These are phyloP conservation scores for Scomber colias DNA, from an alignment of 2,113 vertebrate species.

Conservation along the genomic window DNA sequence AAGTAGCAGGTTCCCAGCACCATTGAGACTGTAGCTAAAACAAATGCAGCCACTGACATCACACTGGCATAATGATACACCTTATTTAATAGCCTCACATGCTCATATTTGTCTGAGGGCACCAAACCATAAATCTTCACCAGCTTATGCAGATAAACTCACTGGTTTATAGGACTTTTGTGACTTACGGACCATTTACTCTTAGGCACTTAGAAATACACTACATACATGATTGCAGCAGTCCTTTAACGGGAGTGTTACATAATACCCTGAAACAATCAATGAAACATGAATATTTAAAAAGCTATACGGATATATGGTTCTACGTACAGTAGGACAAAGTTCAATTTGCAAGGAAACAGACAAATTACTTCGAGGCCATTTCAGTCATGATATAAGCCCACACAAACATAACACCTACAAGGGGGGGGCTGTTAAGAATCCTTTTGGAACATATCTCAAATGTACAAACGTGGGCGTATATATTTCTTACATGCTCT, in stretches of 20 bases:
- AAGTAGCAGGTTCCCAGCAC: slow-evolving; percentile 18
- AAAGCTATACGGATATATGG: slow-evolving; percentile 19
- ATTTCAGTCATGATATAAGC: slow-evolving; percentile 46
- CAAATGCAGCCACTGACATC: slow-evolving; percentile 44
- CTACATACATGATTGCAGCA: slow-evolving; percentile 23
- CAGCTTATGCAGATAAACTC: slow-evolving; percentile 69
- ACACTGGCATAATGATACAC: slow-evolving; percentile 38
- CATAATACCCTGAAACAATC: slow-evolving; percentile 55
- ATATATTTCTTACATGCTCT: slow-evolving; percentile 62
- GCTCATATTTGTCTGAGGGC: slow-evolving; percentile 16
- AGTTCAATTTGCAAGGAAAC: slow-evolving; percentile 51
- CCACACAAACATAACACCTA: slow-evolving; percentile 56
- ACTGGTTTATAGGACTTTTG: slow-evolving; percentile 47
- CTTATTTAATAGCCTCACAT: slow-evolving; percentile 49
- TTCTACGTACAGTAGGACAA: slow-evolving; percentile 43
- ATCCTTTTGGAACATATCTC: slow-evolving; percentile 59
- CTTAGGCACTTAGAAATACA: slow-evolving; percentile 22
- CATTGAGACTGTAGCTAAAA: slow-evolving; percentile 52
- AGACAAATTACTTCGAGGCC: slow-evolving; percentile 44
- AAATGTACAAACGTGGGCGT: slow-evolving; percentile 69
- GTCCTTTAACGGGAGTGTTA: slow-evolving; percentile 46
- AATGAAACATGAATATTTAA: slow-evolving; percentile 60
- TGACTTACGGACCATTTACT: slow-evolving; percentile 49
- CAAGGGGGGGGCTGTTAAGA: slow-evolving; percentile 46
- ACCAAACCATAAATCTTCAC: slow-evolving; percentile 62